Percentiles rank a stretch among this genome's conserved stretches.
Conservation (phyloP, 2,113 vertebrate species). For the Nothobranchius furzeri region DNA sequence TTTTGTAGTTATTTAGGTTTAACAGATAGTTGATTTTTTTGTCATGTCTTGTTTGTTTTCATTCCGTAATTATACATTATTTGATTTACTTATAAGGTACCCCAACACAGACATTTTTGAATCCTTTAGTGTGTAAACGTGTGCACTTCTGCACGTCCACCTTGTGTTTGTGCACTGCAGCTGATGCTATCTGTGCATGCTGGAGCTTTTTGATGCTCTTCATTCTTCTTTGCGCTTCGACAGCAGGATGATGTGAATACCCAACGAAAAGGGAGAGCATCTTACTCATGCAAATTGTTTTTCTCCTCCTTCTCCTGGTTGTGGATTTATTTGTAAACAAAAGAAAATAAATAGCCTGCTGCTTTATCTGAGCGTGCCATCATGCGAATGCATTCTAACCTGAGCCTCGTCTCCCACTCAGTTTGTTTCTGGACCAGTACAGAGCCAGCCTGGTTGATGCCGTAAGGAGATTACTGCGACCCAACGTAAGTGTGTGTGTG, state of each 20-base stretch:
- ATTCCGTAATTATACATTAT: not conserved
- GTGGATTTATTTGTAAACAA: constrained; percentile 79
- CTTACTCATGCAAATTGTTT: constrained; percentile 76
- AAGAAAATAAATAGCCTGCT: constrained; percentile 79
- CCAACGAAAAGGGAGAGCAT: constrained; percentile 42
- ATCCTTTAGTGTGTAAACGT: constrained; percentile 17
- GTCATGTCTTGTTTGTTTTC: not conserved
- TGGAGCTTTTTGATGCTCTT: constrained; percentile 47
- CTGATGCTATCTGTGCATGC: constrained; percentile 42
- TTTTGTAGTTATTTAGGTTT: not conserved
- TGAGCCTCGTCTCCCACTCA: constrained; percentile 65
- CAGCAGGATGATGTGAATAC: constrained; percentile 39
- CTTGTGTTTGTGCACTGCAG: constrained; percentile 11
- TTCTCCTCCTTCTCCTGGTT: constrained; percentile 45
- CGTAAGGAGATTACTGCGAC: constrained; percentile 96
- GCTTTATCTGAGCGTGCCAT: constrained; percentile 75
- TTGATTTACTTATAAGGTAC: constrained; percentile 3
- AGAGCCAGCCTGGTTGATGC: constrained; percentile 97
- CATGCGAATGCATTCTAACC: constrained; percentile 76
- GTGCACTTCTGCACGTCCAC: constrained; percentile 1
- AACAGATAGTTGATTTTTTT: not conserved
- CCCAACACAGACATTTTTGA: constrained; percentile 5
- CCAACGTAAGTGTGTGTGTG: constrained; percentile 89
- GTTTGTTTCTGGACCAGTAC: constrained; percentile 98
- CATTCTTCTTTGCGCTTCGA: constrained; percentile 38